Conservation (phyloP, 1,140 invertebrate species). For the Heliothis subflexa region DNA sequence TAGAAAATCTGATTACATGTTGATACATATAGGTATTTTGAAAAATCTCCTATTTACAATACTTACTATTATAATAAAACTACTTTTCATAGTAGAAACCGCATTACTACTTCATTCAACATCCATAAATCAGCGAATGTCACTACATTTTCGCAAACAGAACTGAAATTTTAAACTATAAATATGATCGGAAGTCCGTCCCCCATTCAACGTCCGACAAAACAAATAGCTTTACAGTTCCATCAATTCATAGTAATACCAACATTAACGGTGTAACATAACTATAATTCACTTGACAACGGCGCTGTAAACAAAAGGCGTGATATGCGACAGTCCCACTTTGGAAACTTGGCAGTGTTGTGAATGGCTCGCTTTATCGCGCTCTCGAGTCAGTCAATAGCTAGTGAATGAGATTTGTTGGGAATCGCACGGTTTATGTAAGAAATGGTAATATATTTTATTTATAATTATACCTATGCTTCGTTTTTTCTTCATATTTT, state of each 20-base stretch:
- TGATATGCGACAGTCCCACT: constrained; percentile 29
- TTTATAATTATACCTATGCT: neutral
- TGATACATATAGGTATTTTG: too few species aligned
- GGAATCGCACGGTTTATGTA: neutral
- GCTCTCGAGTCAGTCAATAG: constrained; percentile 21
- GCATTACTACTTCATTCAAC: too few species aligned
- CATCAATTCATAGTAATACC: constrained; percentile 21
- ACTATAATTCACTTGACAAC: constrained; percentile 36
- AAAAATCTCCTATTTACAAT: too few species aligned
- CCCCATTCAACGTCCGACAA: neutral
- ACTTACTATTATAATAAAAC: too few species aligned
- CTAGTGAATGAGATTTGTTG: constrained; percentile 29
- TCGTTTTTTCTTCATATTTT: too few species aligned
- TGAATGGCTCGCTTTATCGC: constrained; percentile 42
- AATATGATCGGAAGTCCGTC: neutral
- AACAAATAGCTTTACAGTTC: neutral
- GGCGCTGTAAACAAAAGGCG: constrained; percentile 27
- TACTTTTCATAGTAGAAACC: too few species aligned
- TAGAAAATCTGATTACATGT: too few species aligned
- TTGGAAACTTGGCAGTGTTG: constrained; percentile 31
- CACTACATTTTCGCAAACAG: neutral
- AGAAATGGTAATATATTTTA: neutral
- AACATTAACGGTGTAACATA: constrained; percentile 30
- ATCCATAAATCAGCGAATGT: too few species aligned
- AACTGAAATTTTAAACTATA: neutral